Base-by-base conservation (phyloP, 2,113 vertebrate species). In the Azemiops feae region DNA sequence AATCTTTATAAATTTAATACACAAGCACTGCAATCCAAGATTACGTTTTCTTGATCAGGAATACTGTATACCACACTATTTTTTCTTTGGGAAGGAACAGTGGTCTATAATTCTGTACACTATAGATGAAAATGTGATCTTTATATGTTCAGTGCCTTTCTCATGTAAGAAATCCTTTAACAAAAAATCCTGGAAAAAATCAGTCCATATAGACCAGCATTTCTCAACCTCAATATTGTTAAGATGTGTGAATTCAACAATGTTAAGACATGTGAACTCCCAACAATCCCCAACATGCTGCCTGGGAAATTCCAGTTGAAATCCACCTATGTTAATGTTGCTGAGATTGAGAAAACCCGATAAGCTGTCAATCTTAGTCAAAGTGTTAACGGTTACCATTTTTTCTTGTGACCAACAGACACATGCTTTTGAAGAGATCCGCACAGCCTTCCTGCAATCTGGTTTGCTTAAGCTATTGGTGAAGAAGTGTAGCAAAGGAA, bases 401-500 rank as follows among this genome's bases (percentile, higher is more conserved):
- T 86, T 3, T 91, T 0, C 9, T 43, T 91, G 4, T 93, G 23
- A 64, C 52, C 94, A 92, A 30, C 96, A 99, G 99, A 98, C 98
- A 92, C 98, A 99, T 0, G 98, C 98, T 27, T 98, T 99, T 95
- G 97, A 98, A 91, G 98, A 98, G 92, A 97, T 98, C 54, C 98
- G 99, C 60, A 96, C 97, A 85, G 98, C 98, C 91, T 98, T 99
- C 93, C 98, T 99, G 88, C 97, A 98, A 94, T 98, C 98, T 0
- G 99, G 98, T 39, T 97, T 99, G 90, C 98, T 98, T 54, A 99
- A 99, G 95, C 97, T 99, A 90, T 97, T 99, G 45, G 99, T 99
- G 95, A 98, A 98, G 95, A 99, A 99, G 95, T 99, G 99, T 96
- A 99, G 99, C 96, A 99, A 99, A 96, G 99, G 99, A 22, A 99